These are phyloP conservation scores for Phoxinus dragarum DNA, from an alignment of 2,797 vertebrate species.

Conservation along the genomic window DNA sequence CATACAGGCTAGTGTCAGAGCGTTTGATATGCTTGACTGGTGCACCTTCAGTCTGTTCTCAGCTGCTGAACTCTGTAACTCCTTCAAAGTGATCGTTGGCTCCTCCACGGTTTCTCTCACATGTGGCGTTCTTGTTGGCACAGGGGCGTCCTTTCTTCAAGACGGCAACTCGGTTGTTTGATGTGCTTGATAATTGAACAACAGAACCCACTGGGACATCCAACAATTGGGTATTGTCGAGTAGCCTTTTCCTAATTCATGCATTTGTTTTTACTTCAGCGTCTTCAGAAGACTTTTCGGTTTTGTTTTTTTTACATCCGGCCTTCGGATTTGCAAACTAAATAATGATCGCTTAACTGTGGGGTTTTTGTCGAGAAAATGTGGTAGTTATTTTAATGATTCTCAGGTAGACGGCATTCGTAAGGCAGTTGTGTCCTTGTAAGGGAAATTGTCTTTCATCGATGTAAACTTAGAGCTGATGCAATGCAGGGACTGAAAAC, in stretches of 20 bases:
- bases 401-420: constrained; percentile 24
- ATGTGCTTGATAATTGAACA: constrained; percentile 34
- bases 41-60: constrained; percentile 47
- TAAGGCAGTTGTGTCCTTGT: constrained; percentile 28
- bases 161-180: constrained; percentile 20
- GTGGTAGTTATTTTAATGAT: constrained; percentile 49
- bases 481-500: constrained; percentile 21
- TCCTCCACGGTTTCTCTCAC: constrained; percentile 35
- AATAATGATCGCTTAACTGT: constrained; percentile 37
- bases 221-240: constrained; percentile 18
- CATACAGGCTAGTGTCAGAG: constrained; percentile 38
- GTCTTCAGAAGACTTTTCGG: constrained; percentile 16
- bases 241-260: constrained; percentile 32
- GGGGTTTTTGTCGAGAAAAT: constrained; percentile 23
- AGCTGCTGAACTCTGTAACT: constrained; percentile 43
- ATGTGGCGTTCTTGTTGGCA: constrained; percentile 7
- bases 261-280: constrained; percentile 26
- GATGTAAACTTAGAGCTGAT: constrained; percentile 34
- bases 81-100: constrained; percentile 42
- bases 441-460: constrained; percentile 24
- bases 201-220: constrained; percentile 21
- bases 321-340: constrained; percentile 22
- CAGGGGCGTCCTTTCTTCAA: constrained; percentile 4
- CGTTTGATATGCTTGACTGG: constrained; percentile 51
- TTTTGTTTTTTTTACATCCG: background rate